phyloP scores from a whole-genome alignment of 1,140 invertebrate species.

The Drosophila tsacasi region DNA sequence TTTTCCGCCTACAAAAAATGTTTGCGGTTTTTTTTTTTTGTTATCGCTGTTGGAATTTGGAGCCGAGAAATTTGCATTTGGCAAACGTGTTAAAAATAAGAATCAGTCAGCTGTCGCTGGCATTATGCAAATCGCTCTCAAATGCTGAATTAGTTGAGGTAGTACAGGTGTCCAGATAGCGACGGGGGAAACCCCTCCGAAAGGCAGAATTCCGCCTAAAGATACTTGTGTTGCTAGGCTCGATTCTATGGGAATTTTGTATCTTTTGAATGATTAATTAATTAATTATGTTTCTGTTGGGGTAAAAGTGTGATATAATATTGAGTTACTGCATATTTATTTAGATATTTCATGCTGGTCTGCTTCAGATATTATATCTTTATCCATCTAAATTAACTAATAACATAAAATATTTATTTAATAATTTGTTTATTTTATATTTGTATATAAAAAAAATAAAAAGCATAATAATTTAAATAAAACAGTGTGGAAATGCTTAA shows the following conservation, averaged over 20 bases:
- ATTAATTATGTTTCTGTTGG: neutral
- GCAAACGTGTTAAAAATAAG: slow-evolving; percentile 59
- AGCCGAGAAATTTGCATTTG: slow-evolving; percentile 37
- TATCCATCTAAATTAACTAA: neutral
- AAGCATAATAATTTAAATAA: too few species aligned
- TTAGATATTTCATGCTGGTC: neutral
- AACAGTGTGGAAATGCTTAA: too few species aligned
- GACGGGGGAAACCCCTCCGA: neutral
- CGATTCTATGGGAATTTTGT: neutral
- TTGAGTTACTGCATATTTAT: neutral
- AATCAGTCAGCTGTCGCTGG: slow-evolving; percentile 48
- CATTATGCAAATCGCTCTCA: slow-evolving; percentile 66
- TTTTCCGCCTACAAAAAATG: slow-evolving; percentile 24
- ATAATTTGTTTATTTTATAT: too few species aligned
- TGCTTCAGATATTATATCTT: neutral
- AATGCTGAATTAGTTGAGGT: slow-evolving; percentile 33
- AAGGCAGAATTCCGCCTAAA: neutral
- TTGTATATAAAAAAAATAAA: too few species aligned
- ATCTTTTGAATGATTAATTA: neutral
- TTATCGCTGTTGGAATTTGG: slow-evolving; percentile 31
- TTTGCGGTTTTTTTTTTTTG: slow-evolving; percentile 7
- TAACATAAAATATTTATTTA: too few species aligned
- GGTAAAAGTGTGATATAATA: neutral
- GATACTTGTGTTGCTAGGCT: neutral
- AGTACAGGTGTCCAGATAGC: slow-evolving; percentile 10